Conservation (phyloP, 2,113 vertebrate species). For the Lophius piscatorius region DNA sequence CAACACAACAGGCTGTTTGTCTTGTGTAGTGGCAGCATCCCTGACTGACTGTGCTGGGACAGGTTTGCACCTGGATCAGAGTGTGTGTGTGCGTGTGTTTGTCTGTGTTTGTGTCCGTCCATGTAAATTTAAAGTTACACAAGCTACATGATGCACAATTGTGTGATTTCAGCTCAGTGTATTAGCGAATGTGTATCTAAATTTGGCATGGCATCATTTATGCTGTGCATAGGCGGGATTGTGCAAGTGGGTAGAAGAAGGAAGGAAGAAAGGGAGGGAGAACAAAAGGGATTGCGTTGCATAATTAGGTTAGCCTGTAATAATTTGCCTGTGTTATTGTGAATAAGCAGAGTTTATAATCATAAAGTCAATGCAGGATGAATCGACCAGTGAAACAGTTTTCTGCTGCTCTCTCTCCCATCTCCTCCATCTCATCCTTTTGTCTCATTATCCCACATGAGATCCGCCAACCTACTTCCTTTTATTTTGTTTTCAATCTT, state of each 20-base stretch:
- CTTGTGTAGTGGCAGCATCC: slow-evolving; percentile 51
- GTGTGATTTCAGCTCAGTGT: slow-evolving; percentile 8
- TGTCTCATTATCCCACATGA: slow-evolving; percentile 7
- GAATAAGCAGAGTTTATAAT: slow-evolving; percentile 26
- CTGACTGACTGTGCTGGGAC: slow-evolving; percentile 54
- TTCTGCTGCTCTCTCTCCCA: neutral
- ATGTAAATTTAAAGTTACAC: slow-evolving; percentile 19
- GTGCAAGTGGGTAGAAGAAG: slow-evolving; percentile 16
- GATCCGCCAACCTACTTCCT: slow-evolving; percentile 3
- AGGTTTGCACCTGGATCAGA: slow-evolving; percentile 57
- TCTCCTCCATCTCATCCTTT: slow-evolving; percentile 2
- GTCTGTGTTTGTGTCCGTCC: neutral
- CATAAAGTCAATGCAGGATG: neutral
- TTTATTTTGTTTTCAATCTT: neutral
- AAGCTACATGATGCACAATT: slow-evolving; percentile 7
- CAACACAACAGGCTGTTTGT: slow-evolving; percentile 67
- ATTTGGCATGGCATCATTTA: slow-evolving; percentile 20
- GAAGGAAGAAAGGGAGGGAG: slow-evolving; percentile 14
- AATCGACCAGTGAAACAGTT: slow-evolving; percentile 2
- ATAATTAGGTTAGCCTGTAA: slow-evolving; percentile 41
- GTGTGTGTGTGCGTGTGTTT: slow-evolving; percentile 11
- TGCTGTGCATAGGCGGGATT: slow-evolving; percentile 8
- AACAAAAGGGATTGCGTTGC: slow-evolving; percentile 8
- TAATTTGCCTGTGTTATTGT: slow-evolving; percentile 31
- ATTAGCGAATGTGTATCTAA: neutral